Conservation (phyloP, 2,888 invertebrate genomes). For the Acleris cristana region DNA sequence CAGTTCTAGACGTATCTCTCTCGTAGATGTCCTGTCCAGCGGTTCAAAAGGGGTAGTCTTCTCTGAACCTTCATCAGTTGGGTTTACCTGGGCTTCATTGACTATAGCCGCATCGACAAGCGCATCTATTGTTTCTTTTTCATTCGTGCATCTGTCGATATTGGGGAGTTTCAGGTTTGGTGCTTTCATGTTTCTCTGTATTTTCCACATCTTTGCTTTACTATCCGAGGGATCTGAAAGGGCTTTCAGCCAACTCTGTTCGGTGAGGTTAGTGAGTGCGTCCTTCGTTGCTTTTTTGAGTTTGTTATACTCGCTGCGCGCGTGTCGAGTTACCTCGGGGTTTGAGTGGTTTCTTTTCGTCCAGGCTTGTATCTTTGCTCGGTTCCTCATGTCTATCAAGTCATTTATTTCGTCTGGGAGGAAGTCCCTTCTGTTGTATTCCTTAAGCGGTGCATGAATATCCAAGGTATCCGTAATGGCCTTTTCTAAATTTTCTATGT, state of each 20-base stretch:
- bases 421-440: slow-evolving; percentile 10
- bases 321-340: neutral
- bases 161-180: too few relatives aligned
- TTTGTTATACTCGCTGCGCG: slow-evolving; percentile 2
- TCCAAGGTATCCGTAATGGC: slow-evolving; percentile 4
- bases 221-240: neutral
- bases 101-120: too few relatives aligned
- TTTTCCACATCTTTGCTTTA: neutral
- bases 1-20: too few relatives aligned
- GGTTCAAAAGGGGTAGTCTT: too few relatives aligned
- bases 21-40: too few relatives aligned
- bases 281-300: neutral
- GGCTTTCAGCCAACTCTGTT: too few relatives aligned
- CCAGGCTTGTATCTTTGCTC: neutral
- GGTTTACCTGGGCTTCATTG: too few relatives aligned
- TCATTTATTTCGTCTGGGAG: slow-evolving; percentile 9
- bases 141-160: too few relatives aligned
- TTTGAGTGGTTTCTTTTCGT: slow-evolving; percentile 10
- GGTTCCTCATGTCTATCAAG: too few relatives aligned
- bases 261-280: slow-evolving; percentile 10
- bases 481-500: slow-evolving; percentile 16
- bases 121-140: too few relatives aligned
- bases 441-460: slow-evolving; percentile 5
- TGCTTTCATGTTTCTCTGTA: too few relatives aligned
- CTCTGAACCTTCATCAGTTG: too few relatives aligned